Base-by-base conservation (phyloP, 2,113 vertebrate species). In the Sorex fumeus region DNA sequence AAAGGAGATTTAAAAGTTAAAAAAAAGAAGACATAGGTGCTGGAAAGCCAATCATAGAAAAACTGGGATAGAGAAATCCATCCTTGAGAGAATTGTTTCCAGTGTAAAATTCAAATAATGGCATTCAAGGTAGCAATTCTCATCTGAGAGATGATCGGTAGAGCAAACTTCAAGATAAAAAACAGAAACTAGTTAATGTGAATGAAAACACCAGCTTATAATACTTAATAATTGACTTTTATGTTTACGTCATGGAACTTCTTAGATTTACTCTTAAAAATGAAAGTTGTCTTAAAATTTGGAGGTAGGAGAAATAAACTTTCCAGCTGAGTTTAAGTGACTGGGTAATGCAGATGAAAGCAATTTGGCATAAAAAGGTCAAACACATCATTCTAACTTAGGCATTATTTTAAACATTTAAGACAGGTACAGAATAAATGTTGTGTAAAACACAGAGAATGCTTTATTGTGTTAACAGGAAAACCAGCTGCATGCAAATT, bases 401-500 rank as follows among this genome's bases (percentile, higher is more conserved):
- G n/a, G 4, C 64, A 80, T 77, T 43, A 76, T 70, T 91, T 95
- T 94, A 90, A 36, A 82, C 15, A 78, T 93, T 84, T 30, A 91
- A 53, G 83, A 79, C 57, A 77, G n/a, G 75, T 90, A 66, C 11
- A 84, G 10, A 95, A 93, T 50, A 84, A 64, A 57, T 1, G 78
- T 78, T 87, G 82, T 77, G 78, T 82, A 89, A 82, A 60, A 13
- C 32, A 4, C 79, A n/a, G 87, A 92, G 81, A 11, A 60, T 87
- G 23, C 80, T 91, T 16, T 90, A 92, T 75, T 88, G 92, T 89
- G 40, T 66, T 87, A 84, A 15, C 72, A 70, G 6, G 81, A 18
- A 16, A 94, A 79, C 28, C 23, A 74, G 60, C 86, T 93, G 81
- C 71, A 82, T 85, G 36, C 87, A 95, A 96, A 93, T 57, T 92